Conservation (phyloP, 2,888 invertebrate species). For the Drosophila antonietae region DNA sequence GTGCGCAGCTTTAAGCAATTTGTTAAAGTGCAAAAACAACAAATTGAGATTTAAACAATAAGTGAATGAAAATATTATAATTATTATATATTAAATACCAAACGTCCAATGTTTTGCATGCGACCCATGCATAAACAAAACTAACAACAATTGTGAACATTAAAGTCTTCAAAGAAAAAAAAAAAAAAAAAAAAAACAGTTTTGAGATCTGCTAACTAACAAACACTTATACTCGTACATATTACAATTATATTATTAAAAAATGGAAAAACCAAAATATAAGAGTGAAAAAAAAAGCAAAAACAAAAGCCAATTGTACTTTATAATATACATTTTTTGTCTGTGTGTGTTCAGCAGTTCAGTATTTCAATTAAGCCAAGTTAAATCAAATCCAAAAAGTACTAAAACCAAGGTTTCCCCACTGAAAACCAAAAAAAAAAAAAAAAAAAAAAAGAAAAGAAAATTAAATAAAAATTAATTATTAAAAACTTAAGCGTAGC, state of each 20-base stretch:
- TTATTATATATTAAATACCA: constrained; percentile 51
- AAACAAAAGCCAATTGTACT: constrained; percentile 29
- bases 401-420: constrained; percentile 69
- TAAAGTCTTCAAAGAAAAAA: constrained; percentile 60
- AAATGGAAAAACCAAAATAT: constrained; percentile 34
- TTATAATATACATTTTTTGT: constrained; percentile 53
- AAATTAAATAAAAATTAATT: constrained; percentile 17
- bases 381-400: constrained; percentile 41
- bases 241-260: constrained; percentile 13
- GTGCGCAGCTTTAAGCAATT: constrained; percentile 74
- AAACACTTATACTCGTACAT: constrained; percentile 35
- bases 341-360: constrained; percentile 71
- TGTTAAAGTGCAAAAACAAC: constrained; percentile 47
- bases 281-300: constrained; percentile 54
- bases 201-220: constrained; percentile 45
- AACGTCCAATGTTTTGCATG: constrained; percentile 74
- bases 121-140: constrained; percentile 52
- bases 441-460: constrained; percentile 31
- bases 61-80: constrained; percentile 36
- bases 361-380: constrained; percentile 80
- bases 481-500: constrained; percentile 30
- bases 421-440: constrained; percentile 58
- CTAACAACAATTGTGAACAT: constrained; percentile 75
- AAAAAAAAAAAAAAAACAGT: constrained; percentile 20
- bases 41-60: constrained; percentile 40